phyloP scores from a whole-genome alignment of 2,888 invertebrate genomes.

The Lymantria dispar region DNA sequence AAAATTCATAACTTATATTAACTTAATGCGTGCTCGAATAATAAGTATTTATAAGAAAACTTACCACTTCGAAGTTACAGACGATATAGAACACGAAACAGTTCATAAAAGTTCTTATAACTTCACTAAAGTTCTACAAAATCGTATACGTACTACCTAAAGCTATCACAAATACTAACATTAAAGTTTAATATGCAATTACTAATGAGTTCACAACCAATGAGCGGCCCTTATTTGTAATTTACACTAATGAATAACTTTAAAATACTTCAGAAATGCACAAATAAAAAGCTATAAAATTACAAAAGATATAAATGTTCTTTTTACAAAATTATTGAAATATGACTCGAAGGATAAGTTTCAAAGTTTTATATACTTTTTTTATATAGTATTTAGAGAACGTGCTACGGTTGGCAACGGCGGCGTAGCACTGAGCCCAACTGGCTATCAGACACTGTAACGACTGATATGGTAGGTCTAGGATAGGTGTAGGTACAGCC shows the following conservation, averaged over 20 bases:
- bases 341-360: neutral
- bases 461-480: conserved; percentile 67
- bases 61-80: conserved; percentile 28
- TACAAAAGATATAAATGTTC: conserved; percentile 13
- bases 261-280: conserved; percentile 24
- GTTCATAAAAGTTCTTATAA: conserved; percentile 30
- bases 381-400: conserved; percentile 28
- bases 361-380: neutral
- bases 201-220: conserved; percentile 49
- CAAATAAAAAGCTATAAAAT: conserved; percentile 21
- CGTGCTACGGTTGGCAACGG: conserved; percentile 64
- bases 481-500: conserved; percentile 57
- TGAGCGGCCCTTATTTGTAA: conserved; percentile 43
- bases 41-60: conserved; percentile 13
- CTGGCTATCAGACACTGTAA: conserved; percentile 61
- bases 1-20: neutral
- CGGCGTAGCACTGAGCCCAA: conserved; percentile 62
- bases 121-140: conserved; percentile 34
- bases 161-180: conserved; percentile 35
- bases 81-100: conserved; percentile 18
- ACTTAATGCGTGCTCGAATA: neutral
- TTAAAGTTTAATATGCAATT: conserved; percentile 35
- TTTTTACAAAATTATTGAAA: neutral
- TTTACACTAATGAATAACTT: conserved; percentile 26
- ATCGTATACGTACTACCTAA: conserved; percentile 40